Conservation (phyloP, 2,888 invertebrate genomes). For the Phalera bucephala region DNA sequence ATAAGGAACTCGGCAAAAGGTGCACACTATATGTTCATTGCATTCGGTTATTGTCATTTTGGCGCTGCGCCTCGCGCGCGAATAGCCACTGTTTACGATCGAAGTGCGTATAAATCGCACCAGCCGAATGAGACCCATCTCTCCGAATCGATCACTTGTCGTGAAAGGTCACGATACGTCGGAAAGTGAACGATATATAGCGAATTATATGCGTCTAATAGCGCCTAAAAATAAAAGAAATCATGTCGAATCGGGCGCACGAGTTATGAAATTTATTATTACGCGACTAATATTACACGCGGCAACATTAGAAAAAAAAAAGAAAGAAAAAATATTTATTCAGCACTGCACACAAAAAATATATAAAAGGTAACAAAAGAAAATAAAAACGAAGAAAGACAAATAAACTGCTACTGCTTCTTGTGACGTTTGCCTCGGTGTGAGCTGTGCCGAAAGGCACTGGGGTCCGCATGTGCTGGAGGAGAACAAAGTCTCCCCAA, state of each 20-base stretch:
- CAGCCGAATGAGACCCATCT: constrained; percentile 1
- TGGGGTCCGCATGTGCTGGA: too few species aligned
- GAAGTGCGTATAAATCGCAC: constrained; percentile 9
- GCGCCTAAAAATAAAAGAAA: constrained; percentile 29
- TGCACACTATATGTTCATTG: constrained; percentile 23
- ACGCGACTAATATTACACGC: constrained; percentile 37
- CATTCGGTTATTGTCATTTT: constrained; percentile 33
- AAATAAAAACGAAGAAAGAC: too few species aligned
- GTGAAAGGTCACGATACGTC: background rate
- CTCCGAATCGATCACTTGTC: background rate
- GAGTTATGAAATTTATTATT: constrained; percentile 37
- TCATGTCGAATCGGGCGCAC: constrained; percentile 27
- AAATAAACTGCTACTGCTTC: too few species aligned
- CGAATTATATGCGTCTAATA: constrained; percentile 21
- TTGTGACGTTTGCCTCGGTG: too few species aligned
- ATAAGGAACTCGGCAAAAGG: constrained; percentile 5
- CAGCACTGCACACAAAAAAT: too few species aligned
- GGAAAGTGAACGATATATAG: background rate
- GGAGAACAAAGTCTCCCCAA: too few species aligned
- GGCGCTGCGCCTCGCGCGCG: constrained; percentile 36
- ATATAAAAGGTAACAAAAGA: too few species aligned
- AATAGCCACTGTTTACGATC: constrained; percentile 46
- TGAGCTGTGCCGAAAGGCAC: too few species aligned
- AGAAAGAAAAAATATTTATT: too few species aligned
- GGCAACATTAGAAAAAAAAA: constrained; percentile 19